A percentile compares a stretch with the other conserved stretches of the same genome.
These are phyloP conservation scores for Gymnorhina tibicen DNA, from an alignment of 2,113 vertebrate genomes.

Conservation along the genomic window DNA sequence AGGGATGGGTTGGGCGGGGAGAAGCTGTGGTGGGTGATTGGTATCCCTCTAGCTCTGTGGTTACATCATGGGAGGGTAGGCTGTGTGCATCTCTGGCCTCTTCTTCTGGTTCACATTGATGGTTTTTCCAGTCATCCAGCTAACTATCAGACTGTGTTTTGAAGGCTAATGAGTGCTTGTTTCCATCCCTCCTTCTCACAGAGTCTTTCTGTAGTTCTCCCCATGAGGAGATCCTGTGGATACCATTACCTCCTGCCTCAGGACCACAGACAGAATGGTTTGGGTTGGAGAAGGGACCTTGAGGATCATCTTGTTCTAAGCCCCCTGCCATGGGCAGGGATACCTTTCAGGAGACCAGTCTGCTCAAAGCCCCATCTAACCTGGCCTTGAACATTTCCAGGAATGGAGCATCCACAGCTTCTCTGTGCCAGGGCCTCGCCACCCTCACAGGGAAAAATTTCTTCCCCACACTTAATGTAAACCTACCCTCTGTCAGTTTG, in stretches of 20 bases:
- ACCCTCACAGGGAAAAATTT: neutral
- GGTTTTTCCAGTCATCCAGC: neutral
- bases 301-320: neutral
- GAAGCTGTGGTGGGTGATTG: fast-evolving
- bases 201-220: fast-evolving
- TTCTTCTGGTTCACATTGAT: neutral
- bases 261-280: neutral
- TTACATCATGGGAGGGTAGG: fast-evolving
- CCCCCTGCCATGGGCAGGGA: neutral
- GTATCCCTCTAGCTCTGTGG: neutral
- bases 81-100: neutral
- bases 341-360: neutral
- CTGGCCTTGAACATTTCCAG: neutral
- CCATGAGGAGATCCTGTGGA: neutral
- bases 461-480: neutral
- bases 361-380: neutral
- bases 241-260: neutral
- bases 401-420: neutral
- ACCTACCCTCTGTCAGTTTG: neutral
- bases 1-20: neutral
- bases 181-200: neutral
- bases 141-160: neutral
- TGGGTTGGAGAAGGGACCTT: neutral
- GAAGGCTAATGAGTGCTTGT: neutral
- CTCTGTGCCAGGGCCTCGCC: neutral